phyloP scores from a whole-genome alignment of 2,888 invertebrate species.

The Aromia moschata region DNA sequence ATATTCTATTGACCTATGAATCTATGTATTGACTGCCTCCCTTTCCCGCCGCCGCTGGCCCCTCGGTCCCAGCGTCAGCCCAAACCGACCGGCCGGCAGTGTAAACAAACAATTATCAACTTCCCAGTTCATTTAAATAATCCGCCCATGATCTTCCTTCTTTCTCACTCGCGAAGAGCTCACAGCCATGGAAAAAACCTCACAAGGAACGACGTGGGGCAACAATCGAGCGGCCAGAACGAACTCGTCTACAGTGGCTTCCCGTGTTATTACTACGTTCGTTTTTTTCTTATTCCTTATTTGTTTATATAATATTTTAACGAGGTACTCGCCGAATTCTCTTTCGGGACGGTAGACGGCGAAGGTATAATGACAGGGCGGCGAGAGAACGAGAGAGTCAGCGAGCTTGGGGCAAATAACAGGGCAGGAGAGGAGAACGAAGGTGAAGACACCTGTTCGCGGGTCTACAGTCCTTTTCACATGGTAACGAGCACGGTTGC shows the following conservation, averaged over 20 bases:
- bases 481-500: neutral
- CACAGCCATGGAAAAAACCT: neutral
- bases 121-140: constrained; percentile 34
- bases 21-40: neutral
- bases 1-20: too few species aligned
- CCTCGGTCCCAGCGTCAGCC: constrained; percentile 1
- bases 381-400: neutral
- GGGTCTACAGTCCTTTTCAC: neutral
- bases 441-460: constrained; percentile 7
- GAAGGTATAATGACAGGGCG: constrained; percentile 3
- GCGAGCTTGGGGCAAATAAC: neutral
- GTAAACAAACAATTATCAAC: constrained; percentile 57
- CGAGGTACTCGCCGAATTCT: constrained; percentile 4
- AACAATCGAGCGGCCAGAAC: neutral
- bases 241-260: constrained; percentile 2
- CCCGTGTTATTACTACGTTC: constrained; percentile 2
- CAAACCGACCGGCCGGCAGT: constrained; percentile 48
- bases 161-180: constrained; percentile 19
- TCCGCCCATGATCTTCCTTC: constrained; percentile 25
- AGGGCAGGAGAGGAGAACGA: neutral
- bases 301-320: constrained; percentile 16
- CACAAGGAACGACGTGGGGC: neutral
- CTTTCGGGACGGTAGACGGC: neutral
- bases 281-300: constrained; percentile 7
- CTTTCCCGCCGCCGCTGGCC: constrained; percentile 1